Base-by-base conservation (phyloP, 2,797 vertebrate genomes). In the Avahi laniger region DNA sequence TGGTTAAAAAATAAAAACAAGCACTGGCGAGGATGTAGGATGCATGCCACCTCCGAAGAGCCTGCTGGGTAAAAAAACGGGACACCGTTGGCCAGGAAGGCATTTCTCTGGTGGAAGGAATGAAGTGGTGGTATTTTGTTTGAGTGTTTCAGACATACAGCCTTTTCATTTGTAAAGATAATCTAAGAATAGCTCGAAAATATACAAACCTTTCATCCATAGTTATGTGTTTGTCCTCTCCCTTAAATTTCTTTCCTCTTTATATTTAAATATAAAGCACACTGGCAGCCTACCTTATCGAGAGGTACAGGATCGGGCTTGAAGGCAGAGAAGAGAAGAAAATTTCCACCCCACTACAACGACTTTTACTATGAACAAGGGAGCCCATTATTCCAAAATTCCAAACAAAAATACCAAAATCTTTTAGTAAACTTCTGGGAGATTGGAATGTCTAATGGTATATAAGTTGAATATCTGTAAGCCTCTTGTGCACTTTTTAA, bases 351-450 rank as follows among this genome's bases (percentile, higher is more conserved):
- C 54, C 26, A 57, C 54, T 26, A 57, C 54, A 57, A 24, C 24
- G 22, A 57, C 54, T 57, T 54, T 26, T 26, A 57, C 10, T 17
- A 67, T 52, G 7, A 33, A 82, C 72, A 22, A 92, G 28, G 50
- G 15, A 69, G 6, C 5, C 89, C 48, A 67, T 69, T 82, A 69
- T 80, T 89, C 30, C 43, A 63, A 92, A 97, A 94, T 91, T 88
- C 33, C n/a, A 48, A 91, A 94, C 48, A 90, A 75, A 96, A 93
- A 85, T 52, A 75, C 0, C 76, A 46, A 86, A 92, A 91, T 86
- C n/a, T 91, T 87, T 28, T 12, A 70, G 63, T 48, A 89, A 97
- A 95, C 22, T 95, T 91, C 46, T 70, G 43, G 46, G 30, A 95
- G 65, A 73, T 0, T 48, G 2, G 46, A 72, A 89, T 50, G 46